Evolutionary conservation across 2,888 invertebrate species (phyloP), one percentile per base, ranked within the genome.

Genomic region (Abrostola tripartita): DNA sequence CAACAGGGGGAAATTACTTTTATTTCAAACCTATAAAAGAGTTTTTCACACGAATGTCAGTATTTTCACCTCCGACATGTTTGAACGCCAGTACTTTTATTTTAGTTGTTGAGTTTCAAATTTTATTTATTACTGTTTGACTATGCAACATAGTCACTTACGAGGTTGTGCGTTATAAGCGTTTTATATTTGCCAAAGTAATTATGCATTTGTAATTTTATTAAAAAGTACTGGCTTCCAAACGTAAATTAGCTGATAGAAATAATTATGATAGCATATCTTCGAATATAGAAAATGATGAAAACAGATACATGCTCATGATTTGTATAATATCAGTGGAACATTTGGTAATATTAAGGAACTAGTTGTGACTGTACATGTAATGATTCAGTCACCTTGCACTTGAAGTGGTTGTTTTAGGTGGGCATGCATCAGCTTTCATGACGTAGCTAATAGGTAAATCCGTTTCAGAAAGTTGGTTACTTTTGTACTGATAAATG

Each of bases 391-490:
- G 80, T 74, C 65, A 47, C 40, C 44, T 68, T 58, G 53, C 64
- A 60, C 71, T 71, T 41, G 49, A 74, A 66, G 51, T 74, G 49
- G 68, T 67, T 63, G 65, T 51, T 71, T 61, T 72, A 71, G 65
- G 84, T 91, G 90, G 83, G 91, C 92, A 91, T 89, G 92, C 87
- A 90, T 89, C 90, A 74, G 87, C 83, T 92, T 92, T 92, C 89
- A 83, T 81, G 8, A 52, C 56, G 78, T 92, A 92, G 90, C 5
- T 86, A 82, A 83, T 91, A 93, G 86, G 91, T 82, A 80, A 88
- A 89, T 89, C 92, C 92, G 92, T 92, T 88, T 89, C 88, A 83
- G 81, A 81, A 82, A 81, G 79, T 92, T 92, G 85, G 90, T 91
- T 84, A 91, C 89, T 89, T 90, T 88, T 88, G 90, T 89, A 91